Evolutionary conservation across 1,140 invertebrate genomes (phyloP), one percentile per base, ranked within the genome.

Genomic region (Phymorhynchus buccinoides): DNA sequence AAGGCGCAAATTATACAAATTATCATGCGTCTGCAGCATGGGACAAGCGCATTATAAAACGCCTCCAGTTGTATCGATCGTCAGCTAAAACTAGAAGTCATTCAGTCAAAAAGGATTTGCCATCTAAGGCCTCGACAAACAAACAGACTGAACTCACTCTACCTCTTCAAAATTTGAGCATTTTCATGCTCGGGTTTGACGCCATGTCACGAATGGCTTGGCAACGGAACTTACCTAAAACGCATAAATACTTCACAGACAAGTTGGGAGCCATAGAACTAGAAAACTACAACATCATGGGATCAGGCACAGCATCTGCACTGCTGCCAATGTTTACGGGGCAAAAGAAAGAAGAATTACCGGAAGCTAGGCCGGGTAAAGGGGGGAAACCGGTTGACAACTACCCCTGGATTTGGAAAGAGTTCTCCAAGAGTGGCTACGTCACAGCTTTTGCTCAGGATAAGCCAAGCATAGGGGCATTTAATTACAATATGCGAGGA

Each of bases 231-330:
- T 93, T 99, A 75, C 97, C 97, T 1, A 96, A 96, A 87, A 96
- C 96, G 12, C 96, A 97, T 89, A 93, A 95, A 35, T 97, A 96
- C 90, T 93, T 99, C 42, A 96, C 94, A 0, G 93, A 97, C 18
- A 91, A 94, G 12, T 92, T 98, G n/a, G 93, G 95, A 39, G 95
- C 95, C 6, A 93, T 95, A 18, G 94, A 97, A 12, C 91, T 98
- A 1, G 94, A 97, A 90, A 96, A 97, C 83, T 97, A 97, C 88
- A 98, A 98, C 90, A 98, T 98, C 83, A 96, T 99, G 2, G 98
- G 98, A 0, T 98, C 99, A 93, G 98, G 98, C 0, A 99, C 98
- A 0, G 97, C 97, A 0, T 97, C 98, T 89, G 97, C 98, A 0
- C 93, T 98, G 35, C 97, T 98, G 66, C 98, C 98, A 0, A 96